A percentile compares a stretch with the other conserved stretches of the same genome.
These are phyloP conservation scores for Ornithoptera alexandrae DNA, from an alignment of 2,888 invertebrate genomes.

Conservation along the genomic window DNA sequence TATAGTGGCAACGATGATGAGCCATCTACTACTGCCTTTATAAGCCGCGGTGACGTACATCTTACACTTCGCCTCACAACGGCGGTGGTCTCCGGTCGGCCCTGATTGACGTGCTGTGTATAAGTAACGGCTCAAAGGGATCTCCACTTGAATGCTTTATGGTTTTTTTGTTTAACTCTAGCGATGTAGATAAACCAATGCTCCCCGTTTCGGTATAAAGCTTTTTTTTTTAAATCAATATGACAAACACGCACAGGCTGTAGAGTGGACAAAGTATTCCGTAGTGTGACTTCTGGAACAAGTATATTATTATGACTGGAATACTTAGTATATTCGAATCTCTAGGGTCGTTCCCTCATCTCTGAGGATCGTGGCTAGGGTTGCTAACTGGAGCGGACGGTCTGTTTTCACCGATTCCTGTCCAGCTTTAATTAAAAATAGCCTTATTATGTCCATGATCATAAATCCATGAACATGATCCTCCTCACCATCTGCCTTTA, in stretches of 20 bases:
- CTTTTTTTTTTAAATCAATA: background rate
- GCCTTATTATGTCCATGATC: too few species aligned
- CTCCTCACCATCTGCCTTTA: too few species aligned
- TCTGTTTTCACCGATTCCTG: too few species aligned
- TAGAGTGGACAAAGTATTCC: background rate
- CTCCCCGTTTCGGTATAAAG: background rate
- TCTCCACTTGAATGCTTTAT: constrained; percentile 6
- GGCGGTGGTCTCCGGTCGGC: constrained; percentile 30
- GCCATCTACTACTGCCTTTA: too few species aligned
- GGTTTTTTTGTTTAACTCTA: constrained; percentile 4
- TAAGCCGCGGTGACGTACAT: constrained; percentile 20
- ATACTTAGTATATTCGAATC: too few species aligned
- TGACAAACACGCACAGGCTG: background rate
- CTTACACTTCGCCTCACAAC: constrained; percentile 4
- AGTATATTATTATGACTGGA: too few species aligned
- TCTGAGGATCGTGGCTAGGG: too few species aligned
- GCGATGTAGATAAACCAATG: constrained; percentile 6
- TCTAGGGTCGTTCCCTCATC: too few species aligned
- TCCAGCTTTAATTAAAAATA: too few species aligned
- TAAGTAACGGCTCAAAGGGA: constrained; percentile 8
- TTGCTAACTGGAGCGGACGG: too few species aligned
- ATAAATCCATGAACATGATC: too few species aligned
- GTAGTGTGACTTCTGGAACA: background rate
- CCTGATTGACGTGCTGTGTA: constrained; percentile 27
- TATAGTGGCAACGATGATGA: too few species aligned